Evolutionary conservation across 2,113 vertebrate genomes (phyloP).

Genomic region (Leucopsar rothschildi): DNA sequence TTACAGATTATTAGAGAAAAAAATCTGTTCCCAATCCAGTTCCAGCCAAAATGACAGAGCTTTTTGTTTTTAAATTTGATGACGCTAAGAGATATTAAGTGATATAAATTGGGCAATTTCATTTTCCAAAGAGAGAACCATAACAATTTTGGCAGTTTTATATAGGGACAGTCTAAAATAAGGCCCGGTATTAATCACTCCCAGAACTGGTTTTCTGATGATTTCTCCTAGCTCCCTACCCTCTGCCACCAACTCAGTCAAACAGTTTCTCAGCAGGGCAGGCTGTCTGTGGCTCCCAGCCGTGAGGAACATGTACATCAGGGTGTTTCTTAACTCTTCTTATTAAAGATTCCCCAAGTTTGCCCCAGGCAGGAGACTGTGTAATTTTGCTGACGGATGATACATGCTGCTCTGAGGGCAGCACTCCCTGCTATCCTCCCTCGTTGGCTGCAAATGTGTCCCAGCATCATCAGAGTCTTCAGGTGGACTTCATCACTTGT

Average conservation of each 20-base stretch:
- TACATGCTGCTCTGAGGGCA: constrained; percentile 39
- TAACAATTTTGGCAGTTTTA: neutral
- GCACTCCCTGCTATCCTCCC: neutral
- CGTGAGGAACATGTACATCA: neutral
- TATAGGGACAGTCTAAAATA: neutral
- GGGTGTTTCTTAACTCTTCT: constrained; percentile 7
- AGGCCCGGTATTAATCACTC: constrained; percentile 6
- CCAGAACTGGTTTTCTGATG: neutral
- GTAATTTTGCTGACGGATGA: constrained; percentile 59
- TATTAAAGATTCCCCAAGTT: constrained; percentile 46
- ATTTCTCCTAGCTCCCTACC: neutral
- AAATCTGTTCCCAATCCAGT: neutral
- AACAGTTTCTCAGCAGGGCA: neutral
- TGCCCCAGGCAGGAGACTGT: constrained; percentile 29
- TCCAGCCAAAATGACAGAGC: neutral
- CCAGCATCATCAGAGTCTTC: constrained; percentile 57
- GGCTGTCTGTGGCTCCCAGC: neutral
- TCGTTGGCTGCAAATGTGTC: constrained; percentile 55
- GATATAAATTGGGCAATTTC: constrained; percentile 12
- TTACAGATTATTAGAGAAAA: neutral
- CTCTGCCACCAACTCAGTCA: neutral
- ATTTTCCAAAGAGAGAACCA: constrained; percentile 5
- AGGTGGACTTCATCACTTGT: constrained; percentile 71
- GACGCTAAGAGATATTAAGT: neutral
- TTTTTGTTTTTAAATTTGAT: neutral